Base-by-base conservation (phyloP, 2,888 invertebrate species). In the Cryptosula pallasiana region DNA sequence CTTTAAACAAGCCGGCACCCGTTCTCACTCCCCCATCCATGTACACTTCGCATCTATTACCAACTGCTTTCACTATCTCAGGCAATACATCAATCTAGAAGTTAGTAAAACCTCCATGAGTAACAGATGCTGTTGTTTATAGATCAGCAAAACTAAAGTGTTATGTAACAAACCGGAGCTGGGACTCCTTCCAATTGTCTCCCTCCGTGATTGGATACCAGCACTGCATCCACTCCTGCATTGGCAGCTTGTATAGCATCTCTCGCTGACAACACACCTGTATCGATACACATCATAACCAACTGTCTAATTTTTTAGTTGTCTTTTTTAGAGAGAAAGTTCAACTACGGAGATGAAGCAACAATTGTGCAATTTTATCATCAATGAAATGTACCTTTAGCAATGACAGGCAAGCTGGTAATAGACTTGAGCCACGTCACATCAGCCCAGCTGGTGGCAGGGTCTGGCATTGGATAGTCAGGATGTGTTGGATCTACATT, bases 171-270 rank as follows among this genome's bases (percentile, higher is more conserved):
- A n/a, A n/a, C n/a, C 9, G 63, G 63, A 63, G 79, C 78, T 13
- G 92, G 91, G 13, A 91, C 90, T 23, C 90, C 89, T 81, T 94
- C 94, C 45, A 94, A 85, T 86, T 96, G 95, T 74, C 95, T 88
- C 0, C 91, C 96, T 0, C 96, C 96, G 83, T 96, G 96, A 85
- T 96, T 96, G 0, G 95, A 96, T 1, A 97, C 95, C 74, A 94
- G 87, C 72, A 96, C 89, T 0, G 89, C 96, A 1, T 89, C 86
- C 58, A 90, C 92, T 1, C 94, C 94, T 71, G 89, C 87, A 76
- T 92, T 87, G 1, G 86, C 87, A 0, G 92, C 95, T 77, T 90
- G 86, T 23, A 89, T 78, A 0, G 96, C 95, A 86, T 96, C 96
- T 81, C 94, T 93, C 0, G 89, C 90, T 0, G 78, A 55, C 34